Percentiles rank a stretch among this genome's conserved stretches.
Conservation (phyloP, 2,113 vertebrate genomes). For the Mellivora capensis region DNA sequence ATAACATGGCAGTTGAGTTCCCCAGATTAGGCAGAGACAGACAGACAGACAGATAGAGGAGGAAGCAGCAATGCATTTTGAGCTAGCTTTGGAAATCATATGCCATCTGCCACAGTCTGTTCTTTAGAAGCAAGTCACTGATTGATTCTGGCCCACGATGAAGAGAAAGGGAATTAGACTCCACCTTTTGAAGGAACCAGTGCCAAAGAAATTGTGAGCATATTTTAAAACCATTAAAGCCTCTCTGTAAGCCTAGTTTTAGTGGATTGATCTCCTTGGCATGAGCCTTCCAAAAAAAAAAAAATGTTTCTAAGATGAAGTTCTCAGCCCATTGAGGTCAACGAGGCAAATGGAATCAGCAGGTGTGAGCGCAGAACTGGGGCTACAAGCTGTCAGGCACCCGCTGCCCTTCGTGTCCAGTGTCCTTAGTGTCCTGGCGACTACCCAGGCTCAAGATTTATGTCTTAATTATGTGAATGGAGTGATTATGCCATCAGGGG, state of each 20-base stretch:
- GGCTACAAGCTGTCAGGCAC: neutral
- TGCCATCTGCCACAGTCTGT: neutral
- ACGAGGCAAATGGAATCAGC: neutral
- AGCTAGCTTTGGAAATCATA: neutral
- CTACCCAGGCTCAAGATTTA: conserved; percentile 41
- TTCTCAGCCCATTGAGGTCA: neutral
- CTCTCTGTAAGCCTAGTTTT: neutral
- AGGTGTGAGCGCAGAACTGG: neutral
- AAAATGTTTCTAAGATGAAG: neutral
- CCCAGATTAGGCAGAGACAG: neutral
- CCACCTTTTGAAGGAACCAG: neutral
- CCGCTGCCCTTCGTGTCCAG: conserved; percentile 33
- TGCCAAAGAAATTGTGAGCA: neutral
- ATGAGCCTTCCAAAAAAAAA: neutral
- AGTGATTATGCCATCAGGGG: conserved; percentile 62
- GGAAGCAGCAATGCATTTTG: neutral
- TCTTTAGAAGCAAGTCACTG: neutral
- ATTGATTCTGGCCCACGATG: neutral
- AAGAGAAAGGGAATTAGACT: neutral
- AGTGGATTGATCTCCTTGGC: neutral
- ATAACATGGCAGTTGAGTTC: neutral
- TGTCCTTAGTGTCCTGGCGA: conserved; percentile 51
- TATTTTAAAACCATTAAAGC: neutral
- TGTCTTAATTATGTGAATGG: conserved; percentile 79
- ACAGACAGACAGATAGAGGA: neutral